Base-by-base conservation (phyloP, 2,113 vertebrate species). In the Vimba vimba region DNA sequence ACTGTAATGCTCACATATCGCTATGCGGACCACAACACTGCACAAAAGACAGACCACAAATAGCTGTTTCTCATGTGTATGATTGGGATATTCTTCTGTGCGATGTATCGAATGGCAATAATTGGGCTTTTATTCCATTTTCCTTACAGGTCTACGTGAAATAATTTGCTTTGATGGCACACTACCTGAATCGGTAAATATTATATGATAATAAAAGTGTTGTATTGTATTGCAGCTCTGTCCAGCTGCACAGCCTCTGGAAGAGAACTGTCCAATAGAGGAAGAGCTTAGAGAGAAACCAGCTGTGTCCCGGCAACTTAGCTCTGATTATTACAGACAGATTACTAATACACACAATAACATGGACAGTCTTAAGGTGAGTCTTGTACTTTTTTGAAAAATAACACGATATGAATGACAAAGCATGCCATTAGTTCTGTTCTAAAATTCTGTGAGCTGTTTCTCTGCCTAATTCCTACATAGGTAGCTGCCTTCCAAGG, bases 361-460 rank as follows among this genome's bases (percentile, higher is more conserved):
- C 77, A 95, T 95, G 95, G 93, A 95, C 85, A 93, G 90, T 85
- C 90, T 93, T 85, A 94, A 94, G 95, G 95, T 95, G 84, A 90
- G 76, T 6, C 1, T 36, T 45, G 59, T 39, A 21, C 4, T 12
- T 45, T 4, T 25, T 39, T 23, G 43, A 25, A 33, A 36, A 33
- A n/a, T 19, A 66, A 68, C 45, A n/a, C 6, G 4, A n/a, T 62
- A 21, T 12, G 52, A 36, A 30, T 30, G 25, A 52, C 15, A 52
- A 76, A 76, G 47, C 47, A 52, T 52, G 6, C 15, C 25, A 30
- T 27, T 76, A 21, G 17, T 19, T 76, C 74, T 55, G 3, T 77
- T 77, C 8, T 15, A 77, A 52, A 55, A 52, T 50, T 27, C 15
- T 10, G 45, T 52, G n/a, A 30, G 0, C 73, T 30, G 45, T 17